Percentiles rank a stretch among this genome's conserved stretches.
Conservation (phyloP, 2,888 invertebrate species). For the Spatulosminthurus flaviceps region DNA sequence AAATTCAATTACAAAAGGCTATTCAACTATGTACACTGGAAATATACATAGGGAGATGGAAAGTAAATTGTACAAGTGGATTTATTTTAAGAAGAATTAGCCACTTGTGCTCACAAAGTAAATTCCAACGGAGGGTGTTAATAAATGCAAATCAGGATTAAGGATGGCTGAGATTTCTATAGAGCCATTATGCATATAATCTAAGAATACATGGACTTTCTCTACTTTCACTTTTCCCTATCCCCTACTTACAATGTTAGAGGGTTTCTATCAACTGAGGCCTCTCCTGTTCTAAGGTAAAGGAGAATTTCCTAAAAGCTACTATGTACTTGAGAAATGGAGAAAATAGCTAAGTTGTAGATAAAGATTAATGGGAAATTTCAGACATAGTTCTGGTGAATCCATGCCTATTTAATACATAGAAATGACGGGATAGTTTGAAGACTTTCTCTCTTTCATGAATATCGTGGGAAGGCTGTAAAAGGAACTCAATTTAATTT, state of each 20-base stretch:
- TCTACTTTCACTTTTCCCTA: background rate
- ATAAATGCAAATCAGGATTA: constrained; percentile 14
- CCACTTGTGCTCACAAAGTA: constrained; percentile 4
- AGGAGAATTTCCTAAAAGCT: too few relatives aligned
- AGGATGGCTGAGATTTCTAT: background rate
- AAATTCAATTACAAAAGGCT: background rate
- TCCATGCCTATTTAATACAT: background rate
- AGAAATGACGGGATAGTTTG: background rate
- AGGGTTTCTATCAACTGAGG: too few relatives aligned
- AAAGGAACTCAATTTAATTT: constrained; percentile 9
- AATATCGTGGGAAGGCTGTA: background rate
- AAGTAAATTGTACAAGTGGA: background rate
- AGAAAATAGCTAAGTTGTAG: background rate
- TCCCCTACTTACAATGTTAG: too few relatives aligned
- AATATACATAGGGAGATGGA: background rate
- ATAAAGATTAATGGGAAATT: background rate
- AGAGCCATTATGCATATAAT: background rate
- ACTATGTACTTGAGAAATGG: background rate
- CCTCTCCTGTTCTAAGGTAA: too few relatives aligned
- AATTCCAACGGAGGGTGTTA: background rate
- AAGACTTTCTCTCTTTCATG: background rate
- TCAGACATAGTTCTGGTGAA: background rate
- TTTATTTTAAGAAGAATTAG: constrained; percentile 7
- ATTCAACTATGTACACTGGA: background rate
- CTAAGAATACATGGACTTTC: too few relatives aligned